Evolutionary conservation across 2,888 invertebrate species (phyloP).

Genomic region (Dolomedes plantarius): DNA sequence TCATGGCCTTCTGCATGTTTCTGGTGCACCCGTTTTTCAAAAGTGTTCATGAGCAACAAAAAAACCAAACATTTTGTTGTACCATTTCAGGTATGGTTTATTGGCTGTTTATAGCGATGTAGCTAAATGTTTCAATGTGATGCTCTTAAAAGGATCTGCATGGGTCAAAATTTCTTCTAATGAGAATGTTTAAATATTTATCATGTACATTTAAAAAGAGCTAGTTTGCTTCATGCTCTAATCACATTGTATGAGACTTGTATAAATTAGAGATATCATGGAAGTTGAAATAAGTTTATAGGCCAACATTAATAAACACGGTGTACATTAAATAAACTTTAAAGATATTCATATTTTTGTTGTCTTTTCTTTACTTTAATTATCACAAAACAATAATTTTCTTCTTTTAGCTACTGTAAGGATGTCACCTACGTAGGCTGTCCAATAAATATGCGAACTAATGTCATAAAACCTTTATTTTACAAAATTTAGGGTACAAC

Average conservation of each 20-base stretch:
- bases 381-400: no score
- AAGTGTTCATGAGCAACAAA: conserved; percentile 34
- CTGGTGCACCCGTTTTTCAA: conserved; percentile 48
- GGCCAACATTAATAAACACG: conserved; percentile 50
- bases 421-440: no score
- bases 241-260: conserved; percentile 48
- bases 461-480: no score
- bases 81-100: conserved; percentile 18
- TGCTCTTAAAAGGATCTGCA: conserved; percentile 35
- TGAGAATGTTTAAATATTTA: conserved; percentile 44
- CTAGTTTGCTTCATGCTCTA: conserved; percentile 59
- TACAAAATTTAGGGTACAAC: no score
- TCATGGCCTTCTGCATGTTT: conserved; percentile 43
- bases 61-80: conserved; percentile 25
- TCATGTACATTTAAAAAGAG: conserved; percentile 56
- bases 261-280: conserved; percentile 49
- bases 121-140: conserved; percentile 60
- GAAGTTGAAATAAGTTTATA: conserved; percentile 55
- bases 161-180: conserved; percentile 36
- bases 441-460: no score
- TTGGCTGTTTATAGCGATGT: conserved; percentile 39
- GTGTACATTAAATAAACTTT: conserved; percentile 63
- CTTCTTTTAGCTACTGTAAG: no score
- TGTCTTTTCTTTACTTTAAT: neutral
- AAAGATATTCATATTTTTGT: conserved; percentile 38